Conservation (phyloP, 2,113 vertebrate genomes). For the Aplodontia rufa region DNA sequence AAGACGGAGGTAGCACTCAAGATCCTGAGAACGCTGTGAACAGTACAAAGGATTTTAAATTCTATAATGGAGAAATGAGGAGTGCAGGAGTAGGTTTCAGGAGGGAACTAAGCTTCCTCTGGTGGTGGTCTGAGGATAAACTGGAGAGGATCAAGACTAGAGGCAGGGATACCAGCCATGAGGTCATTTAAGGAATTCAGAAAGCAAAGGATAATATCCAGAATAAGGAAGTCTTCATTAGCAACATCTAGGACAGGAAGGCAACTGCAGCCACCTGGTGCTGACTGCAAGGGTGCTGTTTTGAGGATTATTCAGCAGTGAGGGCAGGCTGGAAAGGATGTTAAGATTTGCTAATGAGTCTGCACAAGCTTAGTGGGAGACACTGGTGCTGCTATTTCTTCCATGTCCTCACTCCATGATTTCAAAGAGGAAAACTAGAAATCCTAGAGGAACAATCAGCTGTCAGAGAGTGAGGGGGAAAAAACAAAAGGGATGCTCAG, state of each 20-base stretch:
- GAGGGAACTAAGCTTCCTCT: background rate
- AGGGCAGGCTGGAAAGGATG: background rate
- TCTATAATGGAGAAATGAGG: background rate
- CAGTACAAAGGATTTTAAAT: background rate
- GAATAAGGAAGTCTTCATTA: background rate
- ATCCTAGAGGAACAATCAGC: background rate
- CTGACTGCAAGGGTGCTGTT: background rate
- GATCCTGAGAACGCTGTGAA: background rate
- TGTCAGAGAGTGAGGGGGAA: background rate
- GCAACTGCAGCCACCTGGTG: too few species aligned
- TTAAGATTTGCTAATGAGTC: background rate
- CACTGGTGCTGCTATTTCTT: background rate
- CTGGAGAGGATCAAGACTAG: background rate
- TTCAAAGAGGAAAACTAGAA: constrained; percentile 1
- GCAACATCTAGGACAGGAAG: background rate
- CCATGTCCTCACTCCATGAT: background rate
- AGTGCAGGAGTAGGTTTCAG: background rate
- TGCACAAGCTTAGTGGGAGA: background rate
- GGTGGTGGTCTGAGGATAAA: background rate
- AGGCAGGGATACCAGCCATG: background rate
- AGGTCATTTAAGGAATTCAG: background rate
- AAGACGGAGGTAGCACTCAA: background rate
- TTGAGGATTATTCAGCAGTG: background rate
- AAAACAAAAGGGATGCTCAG: background rate
- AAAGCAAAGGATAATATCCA: background rate